These are phyloP conservation scores for Psophia crepitans DNA, from an alignment of 2,113 vertebrate genomes.

Conservation along the genomic window DNA sequence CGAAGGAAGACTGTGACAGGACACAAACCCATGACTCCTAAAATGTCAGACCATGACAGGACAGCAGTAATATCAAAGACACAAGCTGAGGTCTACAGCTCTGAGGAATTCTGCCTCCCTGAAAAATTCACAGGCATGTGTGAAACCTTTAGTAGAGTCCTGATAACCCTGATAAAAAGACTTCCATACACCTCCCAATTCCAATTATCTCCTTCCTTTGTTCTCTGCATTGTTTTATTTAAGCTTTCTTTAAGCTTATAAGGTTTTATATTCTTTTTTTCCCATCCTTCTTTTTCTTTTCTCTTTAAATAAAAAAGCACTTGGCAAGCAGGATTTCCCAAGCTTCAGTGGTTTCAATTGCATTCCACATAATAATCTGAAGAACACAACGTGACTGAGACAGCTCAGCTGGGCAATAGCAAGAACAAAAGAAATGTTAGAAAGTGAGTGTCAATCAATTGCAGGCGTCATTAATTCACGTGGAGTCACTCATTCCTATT, in stretches of 20 bases:
- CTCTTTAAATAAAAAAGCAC: not conserved
- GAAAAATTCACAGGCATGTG: not conserved
- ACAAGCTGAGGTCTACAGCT: not conserved
- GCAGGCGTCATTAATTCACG: not conserved
- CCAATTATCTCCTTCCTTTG: not conserved
- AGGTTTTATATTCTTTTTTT: not conserved
- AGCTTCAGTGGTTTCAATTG: not conserved
- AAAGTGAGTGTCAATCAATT: not conserved
- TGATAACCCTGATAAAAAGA: not conserved
- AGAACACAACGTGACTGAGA: not conserved
- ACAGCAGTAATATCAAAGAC: not conserved
- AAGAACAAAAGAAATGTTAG: not conserved
- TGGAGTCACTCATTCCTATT: not conserved
- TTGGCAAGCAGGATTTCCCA: constrained; percentile 8
- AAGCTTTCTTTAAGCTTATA: not conserved
- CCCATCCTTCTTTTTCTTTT: not conserved
- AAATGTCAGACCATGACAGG: not conserved
- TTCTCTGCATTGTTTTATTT: not conserved
- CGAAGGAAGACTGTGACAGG: not conserved
- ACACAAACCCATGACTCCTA: not conserved
- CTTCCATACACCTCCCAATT: not conserved
- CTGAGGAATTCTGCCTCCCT: not conserved
- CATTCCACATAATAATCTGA: not conserved
- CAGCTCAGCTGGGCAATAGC: not conserved
- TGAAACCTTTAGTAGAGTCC: not conserved